Evolutionary conservation across 2,797 vertebrate genomes (phyloP).

Genomic region (Myotis vivesi): DNA sequence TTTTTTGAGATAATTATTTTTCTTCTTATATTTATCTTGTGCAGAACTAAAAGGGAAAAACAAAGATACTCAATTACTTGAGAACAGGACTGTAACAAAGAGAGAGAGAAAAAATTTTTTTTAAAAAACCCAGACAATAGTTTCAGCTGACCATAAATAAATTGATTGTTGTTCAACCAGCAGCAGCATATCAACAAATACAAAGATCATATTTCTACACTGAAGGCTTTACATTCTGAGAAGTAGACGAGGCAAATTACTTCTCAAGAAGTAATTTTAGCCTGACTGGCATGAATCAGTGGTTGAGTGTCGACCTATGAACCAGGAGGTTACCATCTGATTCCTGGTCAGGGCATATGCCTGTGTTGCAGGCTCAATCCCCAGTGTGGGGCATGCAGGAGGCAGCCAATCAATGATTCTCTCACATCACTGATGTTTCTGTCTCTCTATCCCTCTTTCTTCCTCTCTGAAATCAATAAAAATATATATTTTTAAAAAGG

Average conservation of each 20-base stretch:
- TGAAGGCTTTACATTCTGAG: not conserved
- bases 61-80: constrained; percentile 44
- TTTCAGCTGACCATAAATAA: constrained; percentile 50
- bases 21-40: constrained; percentile 54
- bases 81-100: constrained; percentile 35
- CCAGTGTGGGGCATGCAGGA: too few species aligned
- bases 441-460: too few species aligned
- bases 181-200: constrained; percentile 12
- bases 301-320: too few species aligned
- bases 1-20: constrained; percentile 53
- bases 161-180: not conserved
- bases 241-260: constrained; percentile 46
- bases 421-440: too few species aligned
- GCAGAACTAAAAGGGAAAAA: constrained; percentile 55
- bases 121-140: not conserved
- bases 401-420: too few species aligned
- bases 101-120: not conserved
- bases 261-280: constrained; percentile 44
- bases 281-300: too few species aligned
- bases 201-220: constrained; percentile 39
- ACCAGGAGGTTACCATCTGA: too few species aligned
- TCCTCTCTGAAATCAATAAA: too few species aligned
- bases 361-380: too few species aligned
- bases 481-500: too few species aligned
- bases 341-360: too few species aligned